These are phyloP conservation scores for Crematogaster levior DNA, from an alignment of 2,888 invertebrate genomes.

Conservation along the genomic window DNA sequence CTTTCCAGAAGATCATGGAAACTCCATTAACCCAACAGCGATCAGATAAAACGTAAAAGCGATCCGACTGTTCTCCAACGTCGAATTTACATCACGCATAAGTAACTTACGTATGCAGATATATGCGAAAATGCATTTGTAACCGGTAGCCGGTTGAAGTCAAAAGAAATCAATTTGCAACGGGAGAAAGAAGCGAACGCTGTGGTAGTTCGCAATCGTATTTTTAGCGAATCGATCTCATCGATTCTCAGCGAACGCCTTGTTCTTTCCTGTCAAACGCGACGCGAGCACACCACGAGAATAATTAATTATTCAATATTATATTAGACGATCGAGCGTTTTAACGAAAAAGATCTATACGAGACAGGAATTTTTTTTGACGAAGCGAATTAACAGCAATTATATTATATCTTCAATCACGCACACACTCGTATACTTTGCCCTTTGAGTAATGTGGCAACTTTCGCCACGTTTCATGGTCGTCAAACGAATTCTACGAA, in stretches of 20 bases:
- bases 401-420: slow-evolving; percentile 7
- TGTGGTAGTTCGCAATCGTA: slow-evolving; percentile 24
- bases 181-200: too few species aligned
- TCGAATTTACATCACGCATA: slow-evolving; percentile 37
- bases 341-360: neutral
- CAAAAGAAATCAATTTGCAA: slow-evolving; percentile 39
- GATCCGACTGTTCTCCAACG: slow-evolving; percentile 50
- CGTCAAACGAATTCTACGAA: slow-evolving; percentile 68
- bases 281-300: neutral
- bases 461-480: slow-evolving; percentile 68
- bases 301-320: slow-evolving; percentile 41
- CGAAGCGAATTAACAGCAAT: slow-evolving; percentile 34
- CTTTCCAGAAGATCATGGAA: slow-evolving; percentile 68
- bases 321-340: neutral
- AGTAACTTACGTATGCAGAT: slow-evolving; percentile 42
- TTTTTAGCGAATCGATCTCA: slow-evolving; percentile 42
- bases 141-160: neutral
- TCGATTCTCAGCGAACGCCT: slow-evolving; percentile 26
- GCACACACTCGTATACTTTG: too few species aligned
- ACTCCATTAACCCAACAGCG: slow-evolving; percentile 69
- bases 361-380: neutral
- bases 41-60: slow-evolving; percentile 59
- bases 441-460: slow-evolving; percentile 59
- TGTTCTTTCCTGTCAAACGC: neutral
- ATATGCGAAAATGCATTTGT: slow-evolving; percentile 27